Base-by-base conservation (phyloP, 2,797 vertebrate genomes). In the Gambusia yucatana region DNA sequence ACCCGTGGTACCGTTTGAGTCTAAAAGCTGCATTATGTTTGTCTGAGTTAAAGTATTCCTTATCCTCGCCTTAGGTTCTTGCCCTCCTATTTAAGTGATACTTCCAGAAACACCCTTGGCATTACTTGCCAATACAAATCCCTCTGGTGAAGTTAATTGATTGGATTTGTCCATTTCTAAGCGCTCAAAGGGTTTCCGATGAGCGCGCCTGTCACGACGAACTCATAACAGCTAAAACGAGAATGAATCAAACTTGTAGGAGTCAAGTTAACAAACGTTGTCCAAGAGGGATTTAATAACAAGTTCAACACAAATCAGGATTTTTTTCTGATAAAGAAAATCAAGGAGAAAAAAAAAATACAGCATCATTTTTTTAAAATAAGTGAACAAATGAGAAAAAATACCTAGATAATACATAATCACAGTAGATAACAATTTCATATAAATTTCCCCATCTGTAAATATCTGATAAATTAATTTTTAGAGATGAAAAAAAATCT, bases 241-340 rank as follows among this genome's bases (percentile, higher is more conserved):
- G 17, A 74, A 48, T 73, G 6, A 86, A 28, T 48, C 20, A 73
- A 43, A 39, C 16, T 43, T 39, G 39, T 47, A 22, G 28, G 43
- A 57, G 36, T 43, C 65, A 44, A 30, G 39, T 10, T 73, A 48
- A 76, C 82, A 81, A 90, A 89, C 82, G 65, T 87, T 72, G 69
- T 72, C 78, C 72, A 63, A 25, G 39, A 65, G 33, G 46, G 67
- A 13, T 94, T 94, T 93, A 92, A 85, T 93, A 86, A 67, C 88
- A 92, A 91, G 74, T 79, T 82, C 86, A 77, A 81, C 77, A 88
- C 84, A 91, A 91, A 89, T 86, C 83, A 87, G 81, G 80, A 87
- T 82, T 89, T 76, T 46, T 71, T 63, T 41, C 61, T 46, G 67
- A 13, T 72, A 16, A 84, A 76, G 67, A 44, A 44, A 70, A 69